phyloP scores from a whole-genome alignment of 2,888 invertebrate genomes.

The Drosophila quinaria region DNA sequence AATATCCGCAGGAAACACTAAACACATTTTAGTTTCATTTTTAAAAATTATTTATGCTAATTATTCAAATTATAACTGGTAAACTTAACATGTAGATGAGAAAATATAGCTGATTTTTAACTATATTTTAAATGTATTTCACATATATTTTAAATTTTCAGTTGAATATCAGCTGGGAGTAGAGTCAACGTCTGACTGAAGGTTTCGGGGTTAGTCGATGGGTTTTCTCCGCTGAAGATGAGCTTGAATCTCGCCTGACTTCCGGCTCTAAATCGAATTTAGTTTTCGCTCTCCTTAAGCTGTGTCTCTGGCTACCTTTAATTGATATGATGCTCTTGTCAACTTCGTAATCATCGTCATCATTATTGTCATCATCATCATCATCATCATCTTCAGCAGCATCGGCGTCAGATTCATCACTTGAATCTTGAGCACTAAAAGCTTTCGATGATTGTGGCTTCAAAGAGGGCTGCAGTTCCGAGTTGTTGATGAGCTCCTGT shows the following conservation, averaged over 20 bases:
- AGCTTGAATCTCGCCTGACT: neutral
- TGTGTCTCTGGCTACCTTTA: neutral
- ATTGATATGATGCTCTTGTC: neutral
- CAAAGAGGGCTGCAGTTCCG: neutral
- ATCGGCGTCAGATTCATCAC: neutral
- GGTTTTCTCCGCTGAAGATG: neutral
- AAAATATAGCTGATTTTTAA: too few relatives aligned
- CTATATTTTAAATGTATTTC: too few relatives aligned
- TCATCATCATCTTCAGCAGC: neutral
- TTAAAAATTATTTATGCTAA: too few relatives aligned
- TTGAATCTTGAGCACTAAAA: neutral
- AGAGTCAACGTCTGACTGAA: constrained; percentile 3
- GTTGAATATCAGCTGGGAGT: neutral
- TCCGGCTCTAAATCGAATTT: neutral
- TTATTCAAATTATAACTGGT: neutral
- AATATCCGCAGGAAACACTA: too few relatives aligned
- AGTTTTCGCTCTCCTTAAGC: neutral
- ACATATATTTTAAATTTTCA: too few relatives aligned
- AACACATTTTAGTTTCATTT: too few relatives aligned
- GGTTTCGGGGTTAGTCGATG: neutral
- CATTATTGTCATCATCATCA: neutral
- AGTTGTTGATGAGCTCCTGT: constrained; percentile 15
- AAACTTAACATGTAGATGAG: neutral
- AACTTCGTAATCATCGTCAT: neutral
- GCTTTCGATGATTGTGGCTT: neutral